Conservation (phyloP, 2,113 vertebrate species). For the Rhinolophus sinicus region DNA sequence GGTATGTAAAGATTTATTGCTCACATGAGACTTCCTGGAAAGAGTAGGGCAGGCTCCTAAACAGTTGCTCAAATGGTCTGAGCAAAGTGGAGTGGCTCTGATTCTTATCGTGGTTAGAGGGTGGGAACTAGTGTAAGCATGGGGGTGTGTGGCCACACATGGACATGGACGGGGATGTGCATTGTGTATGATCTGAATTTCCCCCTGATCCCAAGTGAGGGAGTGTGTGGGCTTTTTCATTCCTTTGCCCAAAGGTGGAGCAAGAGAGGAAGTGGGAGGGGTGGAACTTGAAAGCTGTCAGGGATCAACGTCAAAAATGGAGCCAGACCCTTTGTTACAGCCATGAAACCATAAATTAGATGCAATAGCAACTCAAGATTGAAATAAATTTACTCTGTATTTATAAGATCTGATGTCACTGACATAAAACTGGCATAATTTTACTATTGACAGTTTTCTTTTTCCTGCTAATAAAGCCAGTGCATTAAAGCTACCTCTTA, state of each 20-base stretch:
- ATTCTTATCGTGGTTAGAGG: neutral
- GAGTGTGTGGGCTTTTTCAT: neutral
- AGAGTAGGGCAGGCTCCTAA: neutral
- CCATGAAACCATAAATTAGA: neutral
- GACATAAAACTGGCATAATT: neutral
- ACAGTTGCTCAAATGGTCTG: no score
- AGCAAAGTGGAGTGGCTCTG: neutral
- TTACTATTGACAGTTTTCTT: neutral
- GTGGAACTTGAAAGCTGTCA: neutral
- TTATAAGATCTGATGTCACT: neutral
- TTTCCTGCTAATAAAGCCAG: neutral
- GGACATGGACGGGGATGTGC: neutral
- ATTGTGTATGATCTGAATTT: neutral
- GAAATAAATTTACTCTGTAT: neutral
- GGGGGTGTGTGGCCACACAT: neutral
- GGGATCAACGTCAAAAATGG: neutral
- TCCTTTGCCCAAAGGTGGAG: neutral
- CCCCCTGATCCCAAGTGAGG: fast-evolving
- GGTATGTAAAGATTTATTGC: neutral
- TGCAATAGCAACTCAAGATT: neutral
- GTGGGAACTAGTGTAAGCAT: neutral
- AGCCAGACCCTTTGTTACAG: neutral
- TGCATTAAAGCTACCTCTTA: neutral
- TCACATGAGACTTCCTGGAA: neutral
- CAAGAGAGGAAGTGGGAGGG: neutral